A percentile compares a stretch with the other conserved stretches of the same genome.
These are phyloP conservation scores for Sebastes umbrosus DNA, from an alignment of 2,797 vertebrate species.

Conservation along the genomic window DNA sequence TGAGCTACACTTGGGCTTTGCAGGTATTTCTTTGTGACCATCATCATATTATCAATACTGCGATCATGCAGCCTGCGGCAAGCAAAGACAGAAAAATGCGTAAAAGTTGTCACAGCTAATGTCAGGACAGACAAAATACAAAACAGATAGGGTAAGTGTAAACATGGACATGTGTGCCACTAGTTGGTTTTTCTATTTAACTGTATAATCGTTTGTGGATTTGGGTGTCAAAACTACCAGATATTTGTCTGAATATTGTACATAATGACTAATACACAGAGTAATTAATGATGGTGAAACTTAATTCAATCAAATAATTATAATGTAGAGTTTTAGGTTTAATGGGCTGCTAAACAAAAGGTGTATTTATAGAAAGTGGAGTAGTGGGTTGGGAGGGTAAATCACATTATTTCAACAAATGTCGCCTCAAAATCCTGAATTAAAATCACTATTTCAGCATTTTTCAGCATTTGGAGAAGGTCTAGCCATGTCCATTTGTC, in stretches of 20 bases:
- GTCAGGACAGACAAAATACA: not conserved
- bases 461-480: not conserved
- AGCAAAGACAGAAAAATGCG: not conserved
- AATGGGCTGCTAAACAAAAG: not conserved
- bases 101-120: not conserved
- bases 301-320: not conserved
- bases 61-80: not conserved
- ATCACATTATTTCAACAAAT: not conserved
- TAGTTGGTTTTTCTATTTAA: not conserved
- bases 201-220: not conserved
- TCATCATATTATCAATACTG: not conserved
- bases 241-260: not conserved
- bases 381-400: not conserved
- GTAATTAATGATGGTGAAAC: not conserved
- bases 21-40: not conserved
- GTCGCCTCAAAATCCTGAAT: not conserved
- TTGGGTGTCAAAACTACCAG: not conserved
- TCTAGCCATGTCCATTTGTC: conserved; percentile 9
- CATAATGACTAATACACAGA: not conserved
- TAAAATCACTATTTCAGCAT: not conserved
- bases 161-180: not conserved
- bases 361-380: not conserved
- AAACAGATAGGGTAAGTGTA: not conserved
- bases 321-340: not conserved
- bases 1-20: not conserved